Conservation (phyloP, 2,797 vertebrate genomes). For the Erethizon dorsatum region DNA sequence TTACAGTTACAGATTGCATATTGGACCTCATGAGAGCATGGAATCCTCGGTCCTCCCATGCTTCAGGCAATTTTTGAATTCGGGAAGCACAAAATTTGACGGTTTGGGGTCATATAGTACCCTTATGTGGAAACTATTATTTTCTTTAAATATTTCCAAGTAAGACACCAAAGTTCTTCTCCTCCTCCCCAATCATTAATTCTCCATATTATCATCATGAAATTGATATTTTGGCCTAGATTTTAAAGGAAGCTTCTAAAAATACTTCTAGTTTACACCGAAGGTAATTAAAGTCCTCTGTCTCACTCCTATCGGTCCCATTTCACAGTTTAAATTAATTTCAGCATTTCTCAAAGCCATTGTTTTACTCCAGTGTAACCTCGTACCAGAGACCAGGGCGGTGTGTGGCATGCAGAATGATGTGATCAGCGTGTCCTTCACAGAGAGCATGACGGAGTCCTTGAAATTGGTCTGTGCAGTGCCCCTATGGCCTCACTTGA, state of each 20-base stretch:
- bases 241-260: conserved; percentile 46
- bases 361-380: background rate
- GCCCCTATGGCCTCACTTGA: background rate
- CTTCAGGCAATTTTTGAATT: conserved; percentile 3
- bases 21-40: background rate
- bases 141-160: background rate
- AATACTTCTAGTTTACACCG: background rate
- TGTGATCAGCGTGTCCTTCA: background rate
- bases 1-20: background rate
- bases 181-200: background rate
- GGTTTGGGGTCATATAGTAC: background rate
- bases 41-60: background rate
- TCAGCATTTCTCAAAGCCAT: background rate
- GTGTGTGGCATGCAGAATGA: background rate
- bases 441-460: background rate
- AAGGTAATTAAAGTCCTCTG: background rate
- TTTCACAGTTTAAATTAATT: background rate
- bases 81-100: background rate
- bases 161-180: background rate
- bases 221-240: background rate
- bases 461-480: background rate
- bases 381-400: background rate
- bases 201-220: background rate
- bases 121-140: background rate
- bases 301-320: background rate